Conservation (phyloP, 2,797 vertebrate genomes). For the Pseudochirops cupreus region DNA sequence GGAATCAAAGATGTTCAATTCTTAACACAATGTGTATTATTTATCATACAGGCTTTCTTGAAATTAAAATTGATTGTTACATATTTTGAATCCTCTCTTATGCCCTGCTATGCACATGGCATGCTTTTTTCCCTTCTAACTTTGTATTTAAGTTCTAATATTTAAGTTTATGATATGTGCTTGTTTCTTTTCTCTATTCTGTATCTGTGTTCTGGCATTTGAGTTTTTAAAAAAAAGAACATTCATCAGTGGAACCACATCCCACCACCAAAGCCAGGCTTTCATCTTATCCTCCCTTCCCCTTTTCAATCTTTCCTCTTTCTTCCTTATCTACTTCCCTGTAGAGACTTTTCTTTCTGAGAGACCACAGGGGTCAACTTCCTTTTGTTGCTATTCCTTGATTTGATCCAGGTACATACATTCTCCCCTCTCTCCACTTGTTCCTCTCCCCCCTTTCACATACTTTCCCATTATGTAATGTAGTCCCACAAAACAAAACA, state of each 20-base stretch:
- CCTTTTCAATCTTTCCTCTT: not conserved
- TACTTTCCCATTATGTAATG: not conserved
- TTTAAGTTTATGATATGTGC: no score
- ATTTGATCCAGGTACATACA: not conserved
- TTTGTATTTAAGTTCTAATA: no score
- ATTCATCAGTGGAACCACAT: not conserved
- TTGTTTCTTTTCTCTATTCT: no score
- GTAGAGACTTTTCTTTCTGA: not conserved
- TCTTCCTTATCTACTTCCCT: not conserved
- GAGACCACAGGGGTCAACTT: not conserved
- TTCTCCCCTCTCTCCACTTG: not conserved
- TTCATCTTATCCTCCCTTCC: not conserved
- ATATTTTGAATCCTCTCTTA: no score
- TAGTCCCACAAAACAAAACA: not conserved
- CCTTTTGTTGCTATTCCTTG: not conserved
- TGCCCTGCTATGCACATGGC: no score
- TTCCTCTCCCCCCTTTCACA: not conserved
- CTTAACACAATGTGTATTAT: no score
- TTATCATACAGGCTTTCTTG: no score
- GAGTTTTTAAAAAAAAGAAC: no score
- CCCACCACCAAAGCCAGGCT: not conserved
- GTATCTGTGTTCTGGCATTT: no score
- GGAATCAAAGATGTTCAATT: no score
- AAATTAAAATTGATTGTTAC: no score
- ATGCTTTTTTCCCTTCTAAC: no score